Base-by-base conservation (phyloP, 2,888 invertebrate genomes). In the Lathronympha strigana region DNA sequence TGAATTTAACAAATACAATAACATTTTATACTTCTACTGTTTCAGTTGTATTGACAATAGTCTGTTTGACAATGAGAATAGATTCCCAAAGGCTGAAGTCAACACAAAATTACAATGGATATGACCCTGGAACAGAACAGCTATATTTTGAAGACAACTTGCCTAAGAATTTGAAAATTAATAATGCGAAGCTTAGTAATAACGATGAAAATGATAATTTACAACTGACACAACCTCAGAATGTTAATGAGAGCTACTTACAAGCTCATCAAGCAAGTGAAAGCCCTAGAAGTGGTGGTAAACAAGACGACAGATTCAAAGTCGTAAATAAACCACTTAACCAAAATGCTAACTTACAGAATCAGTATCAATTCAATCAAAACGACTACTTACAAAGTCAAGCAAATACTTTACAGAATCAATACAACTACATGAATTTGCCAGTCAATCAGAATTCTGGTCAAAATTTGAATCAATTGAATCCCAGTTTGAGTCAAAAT, bases 21-120 rank as follows among this genome's bases (percentile, higher is more conserved):
- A 33, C 13, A 33, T 0, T 11, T 3, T 33, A 11, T 33, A 19
- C 2, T 57, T 55, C 9, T 33, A 33, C 15, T 25, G 17, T 64
- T 67, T 54, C 64, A 67, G 64, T 64, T 31, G 43, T 61, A 17
- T 23, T 64, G 11, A 63, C 50, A 55, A 11, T 67, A 64, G 60
- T 60, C 49, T 43, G 49, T 19, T 38, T 64, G 23, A 50, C 49
- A 9, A 19, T 62, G 21, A 51, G 15, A 58, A 40, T 31, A 31
- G 40, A 47, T 17, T 38, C 45, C 8, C 61, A 61, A 28, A 53
- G 51, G 4, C 51, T 60, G 28, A 64, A 64, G 19, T 58, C 51
- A n/a, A 64, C 58, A 25, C 17, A 45, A 11, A 53, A 15, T 15
- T 53, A 51, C 11, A 60, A 60, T 53, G 28, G 28, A 36, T 45